Evolutionary conservation across 2,113 vertebrate species (phyloP), one percentile per base, ranked within the genome.

Genomic region (Lepisosteus oculatus): DNA sequence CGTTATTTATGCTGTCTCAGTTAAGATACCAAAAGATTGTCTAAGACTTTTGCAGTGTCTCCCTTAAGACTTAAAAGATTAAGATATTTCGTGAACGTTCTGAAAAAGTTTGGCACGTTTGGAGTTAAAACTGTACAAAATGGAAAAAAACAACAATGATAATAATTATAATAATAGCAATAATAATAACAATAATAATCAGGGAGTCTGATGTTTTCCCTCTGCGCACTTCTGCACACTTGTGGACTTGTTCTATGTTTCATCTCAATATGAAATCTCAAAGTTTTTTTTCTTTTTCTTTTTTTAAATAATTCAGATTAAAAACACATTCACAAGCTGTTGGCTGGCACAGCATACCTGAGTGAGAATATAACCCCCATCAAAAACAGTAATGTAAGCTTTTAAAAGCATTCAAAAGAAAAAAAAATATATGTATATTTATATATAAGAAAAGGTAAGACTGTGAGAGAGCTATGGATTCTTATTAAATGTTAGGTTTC

Each of bases 311-410:
- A 92, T 93, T 93, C 91, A 92, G 92, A 94, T 95, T 95, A 91
- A 94, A 97, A 96, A 98, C 97, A 93, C 93, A 99, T 99, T 98
- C 97, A 97, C 94, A 94, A 95, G 95, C 94, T 98, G 96, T 97
- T 97, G 94, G 95, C 95, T 95, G 94, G 93, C 94, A 95, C 96
- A 95, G 95, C 94, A 95, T 98, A 99, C 97, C 97, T 99, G 97
- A 99, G 97, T 96, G 95, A 99, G 93, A 96, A 94, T 94, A 92
- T 84, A 94, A 94, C 94, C 94, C 92, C 94, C 94, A 93, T 95
- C 93, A 93, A 94, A 76, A 97, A 95, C 93, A 95, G 94, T 94
- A 95, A 95, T 92, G 92, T 90, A 94, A 95, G 93, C 89, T 91
- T 90, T 92, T 91, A 92, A 93, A 94, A 93, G 91, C 90, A 95